A percentile compares a stretch with the other conserved stretches of the same genome.
Conservation (phyloP, 2,797 vertebrate genomes). For the Sebastes trivittatus region DNA sequence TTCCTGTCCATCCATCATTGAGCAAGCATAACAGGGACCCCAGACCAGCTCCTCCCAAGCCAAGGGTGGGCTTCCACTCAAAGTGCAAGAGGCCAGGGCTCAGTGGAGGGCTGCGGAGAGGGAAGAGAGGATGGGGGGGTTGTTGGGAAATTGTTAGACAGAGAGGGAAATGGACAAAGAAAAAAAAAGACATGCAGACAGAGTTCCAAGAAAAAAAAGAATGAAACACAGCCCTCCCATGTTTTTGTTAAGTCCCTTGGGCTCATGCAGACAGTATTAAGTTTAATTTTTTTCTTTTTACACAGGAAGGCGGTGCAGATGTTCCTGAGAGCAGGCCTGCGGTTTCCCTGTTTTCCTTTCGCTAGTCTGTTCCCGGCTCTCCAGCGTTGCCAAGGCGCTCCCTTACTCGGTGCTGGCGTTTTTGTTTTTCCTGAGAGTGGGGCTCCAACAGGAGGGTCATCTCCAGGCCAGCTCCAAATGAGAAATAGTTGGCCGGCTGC, state of each 20-base stretch:
- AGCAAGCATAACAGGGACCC: conserved; percentile 73
- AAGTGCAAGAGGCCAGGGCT: conserved; percentile 70
- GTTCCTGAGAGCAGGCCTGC: conserved; percentile 77
- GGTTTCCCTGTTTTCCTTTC: conserved; percentile 79
- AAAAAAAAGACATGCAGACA: conserved; percentile 69
- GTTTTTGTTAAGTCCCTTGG: conserved; percentile 76
- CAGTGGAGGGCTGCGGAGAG: conserved; percentile 47
- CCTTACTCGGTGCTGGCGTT: conserved; percentile 72
- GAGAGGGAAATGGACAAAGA: conserved; percentile 73
- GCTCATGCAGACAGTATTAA: conserved; percentile 79
- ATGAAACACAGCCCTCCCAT: conserved; percentile 75
- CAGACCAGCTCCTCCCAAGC: conserved; percentile 69
- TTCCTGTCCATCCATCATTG: conserved; percentile 79
- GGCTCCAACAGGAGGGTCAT: conserved; percentile 84
- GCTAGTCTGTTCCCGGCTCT: conserved; percentile 71
- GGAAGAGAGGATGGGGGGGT: conserved; percentile 29
- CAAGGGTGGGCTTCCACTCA: conserved; percentile 72
- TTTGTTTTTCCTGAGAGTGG: conserved; percentile 80
- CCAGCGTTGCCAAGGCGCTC: conserved; percentile 79
- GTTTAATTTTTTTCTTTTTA: conserved; percentile 67
- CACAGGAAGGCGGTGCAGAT: conserved; percentile 83
- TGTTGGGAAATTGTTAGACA: conserved; percentile 70
- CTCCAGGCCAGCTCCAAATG: conserved; percentile 84
- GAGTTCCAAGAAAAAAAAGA: conserved; percentile 67
- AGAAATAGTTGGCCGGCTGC: conserved; percentile 84